Conservation (phyloP, 2,797 vertebrate genomes). For the Sylvia borin region DNA sequence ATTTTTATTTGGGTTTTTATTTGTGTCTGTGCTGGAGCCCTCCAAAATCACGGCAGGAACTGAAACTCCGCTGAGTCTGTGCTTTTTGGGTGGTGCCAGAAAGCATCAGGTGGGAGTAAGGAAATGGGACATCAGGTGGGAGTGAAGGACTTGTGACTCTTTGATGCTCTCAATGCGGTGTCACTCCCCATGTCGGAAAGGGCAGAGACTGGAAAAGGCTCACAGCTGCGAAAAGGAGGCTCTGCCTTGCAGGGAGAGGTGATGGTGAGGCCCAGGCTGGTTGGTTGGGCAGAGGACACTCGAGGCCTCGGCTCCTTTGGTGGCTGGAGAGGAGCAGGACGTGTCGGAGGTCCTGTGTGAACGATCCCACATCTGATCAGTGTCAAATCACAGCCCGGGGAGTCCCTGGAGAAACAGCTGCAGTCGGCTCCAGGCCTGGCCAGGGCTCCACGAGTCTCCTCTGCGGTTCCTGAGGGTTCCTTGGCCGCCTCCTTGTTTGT, state of each 20-base stretch:
- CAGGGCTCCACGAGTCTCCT: background rate
- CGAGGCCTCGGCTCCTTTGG: background rate
- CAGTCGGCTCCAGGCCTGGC: background rate
- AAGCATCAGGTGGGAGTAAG: background rate
- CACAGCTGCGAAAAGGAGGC: rapidly evolving
- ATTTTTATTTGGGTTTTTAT: background rate
- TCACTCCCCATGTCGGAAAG: background rate
- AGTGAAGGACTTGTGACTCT: background rate
- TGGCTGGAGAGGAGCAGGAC: background rate
- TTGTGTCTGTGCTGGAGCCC: background rate
- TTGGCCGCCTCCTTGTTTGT: background rate
- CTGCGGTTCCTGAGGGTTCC: background rate
- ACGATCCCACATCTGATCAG: background rate
- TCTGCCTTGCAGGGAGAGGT: background rate
- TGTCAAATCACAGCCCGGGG: background rate
- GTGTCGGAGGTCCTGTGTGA: background rate
- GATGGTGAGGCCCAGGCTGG: background rate
- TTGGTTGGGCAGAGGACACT: background rate
- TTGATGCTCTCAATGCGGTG: rapidly evolving
- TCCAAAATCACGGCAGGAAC: background rate
- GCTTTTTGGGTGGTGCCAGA: background rate
- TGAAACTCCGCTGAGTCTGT: background rate
- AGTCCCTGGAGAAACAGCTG: background rate
- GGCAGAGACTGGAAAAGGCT: background rate
- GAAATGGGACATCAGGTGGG: background rate